A percentile compares a stretch with the other conserved stretches of the same genome.
phyloP scores from a whole-genome alignment of 2,888 invertebrate species.

The Xestia ashworthii region DNA sequence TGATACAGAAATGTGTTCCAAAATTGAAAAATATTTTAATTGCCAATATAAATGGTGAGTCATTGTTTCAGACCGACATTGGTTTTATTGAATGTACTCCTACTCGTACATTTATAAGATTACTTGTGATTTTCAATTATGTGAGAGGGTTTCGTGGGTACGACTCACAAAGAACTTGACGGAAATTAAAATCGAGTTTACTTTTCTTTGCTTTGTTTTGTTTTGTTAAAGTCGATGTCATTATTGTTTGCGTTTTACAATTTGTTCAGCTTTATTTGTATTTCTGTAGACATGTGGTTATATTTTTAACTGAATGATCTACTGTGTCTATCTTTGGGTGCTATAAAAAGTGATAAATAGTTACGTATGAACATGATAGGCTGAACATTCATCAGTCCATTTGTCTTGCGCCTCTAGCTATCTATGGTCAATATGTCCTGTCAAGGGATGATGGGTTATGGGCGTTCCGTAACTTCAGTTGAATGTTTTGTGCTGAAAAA shows the following conservation, averaged over 20 bases:
- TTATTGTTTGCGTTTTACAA: conserved; percentile 14
- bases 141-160: conserved; percentile 22
- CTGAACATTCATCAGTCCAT: conserved; percentile 23
- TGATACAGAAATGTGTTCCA: conserved; percentile 48
- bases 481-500: neutral
- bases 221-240: conserved; percentile 2
- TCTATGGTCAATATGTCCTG: conserved; percentile 13
- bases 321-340: neutral
- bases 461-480: neutral
- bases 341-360: conserved; percentile 39
- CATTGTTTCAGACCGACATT: conserved; percentile 24
- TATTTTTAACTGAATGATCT: neutral
- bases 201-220: conserved; percentile 38
- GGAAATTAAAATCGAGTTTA: conserved; percentile 44
- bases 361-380: conserved; percentile 4
- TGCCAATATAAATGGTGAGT: conserved; percentile 47
- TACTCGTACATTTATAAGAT: conserved; percentile 27
- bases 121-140: conserved; percentile 49
- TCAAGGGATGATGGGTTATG: conserved; percentile 7
- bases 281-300: neutral
- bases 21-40: conserved; percentile 61
- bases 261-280: neutral
- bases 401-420: conserved; percentile 22
- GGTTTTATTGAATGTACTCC: conserved; percentile 37
- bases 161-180: conserved; percentile 31